Percentiles rank a stretch among this genome's conserved stretches.
These are phyloP conservation scores for Vanessa atalanta DNA, from an alignment of 1,140 invertebrate genomes.

Conservation along the genomic window DNA sequence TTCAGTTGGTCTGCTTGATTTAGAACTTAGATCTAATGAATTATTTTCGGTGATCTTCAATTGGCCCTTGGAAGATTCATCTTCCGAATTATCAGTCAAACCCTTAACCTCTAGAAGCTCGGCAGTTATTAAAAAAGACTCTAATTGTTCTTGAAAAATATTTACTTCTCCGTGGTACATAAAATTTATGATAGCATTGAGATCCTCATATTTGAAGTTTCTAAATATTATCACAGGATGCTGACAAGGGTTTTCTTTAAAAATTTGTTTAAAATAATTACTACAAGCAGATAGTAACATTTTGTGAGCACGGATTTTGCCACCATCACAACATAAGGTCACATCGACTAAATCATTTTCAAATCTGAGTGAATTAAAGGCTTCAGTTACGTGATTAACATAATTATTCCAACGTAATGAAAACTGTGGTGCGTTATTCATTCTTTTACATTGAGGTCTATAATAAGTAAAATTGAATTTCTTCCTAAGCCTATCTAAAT, in stretches of 20 bases:
- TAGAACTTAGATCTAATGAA: conserved; percentile 71
- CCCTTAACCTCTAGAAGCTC: conserved; percentile 94
- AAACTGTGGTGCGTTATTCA: conserved; percentile 77
- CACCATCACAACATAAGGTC: conserved; percentile 91
- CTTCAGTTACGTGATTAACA: conserved; percentile 79
- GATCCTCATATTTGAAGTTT: conserved; percentile 90
- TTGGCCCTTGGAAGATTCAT: conserved; percentile 66
- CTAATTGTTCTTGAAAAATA: conserved; percentile 92
- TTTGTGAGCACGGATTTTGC: conserved; percentile 90
- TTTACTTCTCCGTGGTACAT: conserved; percentile 95
- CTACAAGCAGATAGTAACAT: conserved; percentile 92
- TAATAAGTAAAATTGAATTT: conserved; percentile 13
- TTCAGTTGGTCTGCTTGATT: conserved; percentile 60
- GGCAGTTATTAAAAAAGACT: conserved; percentile 92
- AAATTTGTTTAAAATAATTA: conserved; percentile 90
- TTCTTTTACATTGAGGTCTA: conserved; percentile 45
- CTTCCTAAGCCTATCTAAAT: not conserved
- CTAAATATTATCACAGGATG: conserved; percentile 93
- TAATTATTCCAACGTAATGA: conserved; percentile 79
- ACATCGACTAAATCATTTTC: conserved; percentile 93
- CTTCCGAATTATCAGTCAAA: conserved; percentile 83
- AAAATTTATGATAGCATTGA: conserved; percentile 90
- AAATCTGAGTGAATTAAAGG: conserved; percentile 88
- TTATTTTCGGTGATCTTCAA: conserved; percentile 63
- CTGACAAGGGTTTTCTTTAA: conserved; percentile 91